Conservation (phyloP, 1,140 invertebrate species). For the Macrobrachium rosenbergii region DNA sequence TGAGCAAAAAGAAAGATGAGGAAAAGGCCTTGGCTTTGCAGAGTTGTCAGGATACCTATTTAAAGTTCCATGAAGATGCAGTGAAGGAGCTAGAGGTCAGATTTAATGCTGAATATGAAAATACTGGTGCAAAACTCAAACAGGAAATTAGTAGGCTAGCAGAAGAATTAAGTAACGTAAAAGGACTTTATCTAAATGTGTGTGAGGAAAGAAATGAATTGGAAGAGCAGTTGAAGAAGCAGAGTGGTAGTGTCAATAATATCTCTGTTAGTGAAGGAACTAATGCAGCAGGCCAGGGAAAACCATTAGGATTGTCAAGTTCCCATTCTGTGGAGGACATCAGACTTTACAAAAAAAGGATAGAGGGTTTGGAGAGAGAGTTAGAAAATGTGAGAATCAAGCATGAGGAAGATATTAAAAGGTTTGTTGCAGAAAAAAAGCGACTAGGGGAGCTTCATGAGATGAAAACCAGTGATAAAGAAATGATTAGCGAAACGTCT, state of each 20-base stretch:
- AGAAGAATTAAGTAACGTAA: constrained; percentile 49
- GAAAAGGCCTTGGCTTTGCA: constrained; percentile 44
- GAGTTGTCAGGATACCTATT: constrained; percentile 44
- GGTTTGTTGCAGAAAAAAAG: constrained; percentile 8
- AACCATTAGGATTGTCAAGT: too few relatives aligned
- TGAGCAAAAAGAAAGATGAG: constrained; percentile 36
- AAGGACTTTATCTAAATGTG: constrained; percentile 49
- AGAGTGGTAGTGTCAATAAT: neutral
- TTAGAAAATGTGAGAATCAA: constrained; percentile 14
- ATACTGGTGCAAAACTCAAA: constrained; percentile 36
- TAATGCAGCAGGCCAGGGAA: too few relatives aligned
- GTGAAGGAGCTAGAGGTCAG: constrained; percentile 43
- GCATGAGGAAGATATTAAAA: constrained; percentile 26
- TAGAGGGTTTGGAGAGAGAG: constrained; percentile 29
- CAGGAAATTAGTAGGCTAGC: constrained; percentile 31
- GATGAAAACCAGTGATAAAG: neutral
- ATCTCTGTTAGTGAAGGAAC: neutral
- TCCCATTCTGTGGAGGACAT: neutral
- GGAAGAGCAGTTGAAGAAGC: constrained; percentile 43
- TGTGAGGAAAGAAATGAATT: constrained; percentile 60
- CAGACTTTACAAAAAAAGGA: constrained; percentile 22
- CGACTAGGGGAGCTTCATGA: neutral
- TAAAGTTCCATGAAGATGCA: constrained; percentile 63
- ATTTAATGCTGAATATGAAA: constrained; percentile 50
- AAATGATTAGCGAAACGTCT: neutral